Percentiles rank a stretch among this genome's conserved stretches.
These are phyloP conservation scores for Apocheima hispidaria DNA, from an alignment of 2,888 invertebrate species.

Conservation along the genomic window DNA sequence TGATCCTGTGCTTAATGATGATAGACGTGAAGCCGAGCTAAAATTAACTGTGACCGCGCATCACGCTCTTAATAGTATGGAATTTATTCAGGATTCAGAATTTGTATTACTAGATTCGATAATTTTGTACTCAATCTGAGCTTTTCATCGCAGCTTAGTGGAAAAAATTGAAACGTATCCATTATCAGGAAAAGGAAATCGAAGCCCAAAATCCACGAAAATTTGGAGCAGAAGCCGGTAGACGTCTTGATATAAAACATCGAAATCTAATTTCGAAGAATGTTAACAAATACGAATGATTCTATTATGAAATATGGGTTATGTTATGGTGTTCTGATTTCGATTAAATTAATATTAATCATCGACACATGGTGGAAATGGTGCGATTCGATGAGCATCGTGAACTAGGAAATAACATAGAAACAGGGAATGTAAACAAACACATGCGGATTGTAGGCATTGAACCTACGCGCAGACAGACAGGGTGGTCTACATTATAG, in stretches of 20 bases:
- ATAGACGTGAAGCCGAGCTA: conserved; percentile 34
- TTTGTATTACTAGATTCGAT: not conserved
- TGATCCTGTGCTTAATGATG: conserved; percentile 42
- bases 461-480: conserved; percentile 32
- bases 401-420: conserved; percentile 40
- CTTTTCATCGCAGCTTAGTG: not conserved
- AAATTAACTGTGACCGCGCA: conserved; percentile 33
- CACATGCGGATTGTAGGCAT: conserved; percentile 31
- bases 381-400: conserved; percentile 32
- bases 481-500: conserved; percentile 40
- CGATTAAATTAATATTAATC: conserved; percentile 33
- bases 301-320: conserved; percentile 41
- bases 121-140: not conserved
- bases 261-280: conserved; percentile 28
- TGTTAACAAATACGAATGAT: conserved; percentile 36
- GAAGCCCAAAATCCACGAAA: conserved; percentile 7
- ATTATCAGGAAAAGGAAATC: conserved; percentile 18
- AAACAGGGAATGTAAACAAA: conserved; percentile 37
- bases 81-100: conserved; percentile 12
- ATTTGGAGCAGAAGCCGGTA: conserved; percentile 19
- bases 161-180: conserved; percentile 11
- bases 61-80: conserved; percentile 35
- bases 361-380: conserved; percentile 35
- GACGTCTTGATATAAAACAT: conserved; percentile 33
- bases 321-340: conserved; percentile 36